Evolutionary conservation across 2,113 vertebrate genomes (phyloP), one percentile per base, ranked within the genome.

Genomic region (Hucho hucho): DNA sequence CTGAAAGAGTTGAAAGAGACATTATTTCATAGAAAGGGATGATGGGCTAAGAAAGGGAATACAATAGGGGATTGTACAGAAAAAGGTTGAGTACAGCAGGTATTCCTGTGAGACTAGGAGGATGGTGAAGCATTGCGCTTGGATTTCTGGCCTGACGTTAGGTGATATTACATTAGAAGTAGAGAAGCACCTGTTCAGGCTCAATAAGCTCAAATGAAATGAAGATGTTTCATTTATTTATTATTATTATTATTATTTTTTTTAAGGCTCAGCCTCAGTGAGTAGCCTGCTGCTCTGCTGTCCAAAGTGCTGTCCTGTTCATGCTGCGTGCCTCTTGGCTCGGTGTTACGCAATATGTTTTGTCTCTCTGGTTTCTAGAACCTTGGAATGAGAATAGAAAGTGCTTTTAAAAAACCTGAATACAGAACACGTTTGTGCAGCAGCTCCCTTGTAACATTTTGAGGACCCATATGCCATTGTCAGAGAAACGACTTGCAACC

Each of bases 1-100:
- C 61, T 28, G 49, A 28, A 32, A 20, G 32, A 70, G 76, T 82
- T 67, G 70, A 71, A 77, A 4, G 72, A 53, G 64, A 68, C 47
- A 32, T 64, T 12, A 18, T 28, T 56, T 46, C 2, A 47, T 26
- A 59, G n/a, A 59, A 64, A 72, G 14, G 25, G 73, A 49, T 63
- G 64, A 43, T 37, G 1, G 37, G 9, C 37, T 25, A 32, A 24
- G 6, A 32, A 72, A 58, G 22, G 63, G 43, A 12, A 43, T 47
- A 69, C 24, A 64, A 69, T 64, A 53, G 47, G 69, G 70, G 28
- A 47, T 69, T 25, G 22, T 22, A 58, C 56, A 1, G 25, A 6
- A n/a, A n/a, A 72, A 25, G 18, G 32, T 4, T 6, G 26, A 24
- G 6, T 61, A 56, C 53, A 32, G 49, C 28, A 32, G 49, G 61